phyloP scores from a whole-genome alignment of 2,797 vertebrate genomes.

The Chromis chromis region DNA sequence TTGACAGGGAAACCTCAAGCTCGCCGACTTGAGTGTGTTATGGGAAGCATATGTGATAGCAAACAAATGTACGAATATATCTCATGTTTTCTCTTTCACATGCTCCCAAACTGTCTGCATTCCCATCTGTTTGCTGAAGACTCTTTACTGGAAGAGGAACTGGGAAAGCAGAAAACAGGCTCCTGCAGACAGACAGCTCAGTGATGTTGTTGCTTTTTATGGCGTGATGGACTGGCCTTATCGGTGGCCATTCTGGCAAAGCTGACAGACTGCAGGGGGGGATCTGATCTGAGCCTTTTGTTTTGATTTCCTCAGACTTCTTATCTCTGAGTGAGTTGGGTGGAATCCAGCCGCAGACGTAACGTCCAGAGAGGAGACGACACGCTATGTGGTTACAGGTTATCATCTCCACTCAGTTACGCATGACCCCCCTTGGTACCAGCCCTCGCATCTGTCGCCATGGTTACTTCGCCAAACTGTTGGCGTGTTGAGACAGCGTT shows the following conservation, averaged over 20 bases:
- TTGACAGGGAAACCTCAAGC: slow-evolving; percentile 40
- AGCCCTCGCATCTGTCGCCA: slow-evolving; percentile 47
- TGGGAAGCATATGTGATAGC: slow-evolving; percentile 5
- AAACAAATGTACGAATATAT: slow-evolving; percentile 18
- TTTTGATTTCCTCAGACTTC: slow-evolving; percentile 81
- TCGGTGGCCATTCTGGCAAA: slow-evolving; percentile 74
- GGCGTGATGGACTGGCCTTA: slow-evolving; percentile 78
- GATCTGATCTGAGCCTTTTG: slow-evolving; percentile 76
- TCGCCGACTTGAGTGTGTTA: slow-evolving; percentile 5
- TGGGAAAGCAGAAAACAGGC: slow-evolving; percentile 28
- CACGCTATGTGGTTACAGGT: slow-evolving; percentile 75
- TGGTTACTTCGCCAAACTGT: slow-evolving; percentile 49
- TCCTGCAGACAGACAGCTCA: slow-evolving; percentile 48
- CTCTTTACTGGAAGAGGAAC: slow-evolving; percentile 36
- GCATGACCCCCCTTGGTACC: slow-evolving; percentile 63
- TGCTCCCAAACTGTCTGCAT: slow-evolving; percentile 18
- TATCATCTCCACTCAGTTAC: slow-evolving; percentile 74
- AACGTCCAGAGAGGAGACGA: slow-evolving; percentile 73
- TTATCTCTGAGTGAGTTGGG: slow-evolving; percentile 74
- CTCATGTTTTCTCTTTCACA: slow-evolving; percentile 32
- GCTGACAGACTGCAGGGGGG: slow-evolving; percentile 78
- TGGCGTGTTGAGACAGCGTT: slow-evolving; percentile 24
- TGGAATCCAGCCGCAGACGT: slow-evolving; percentile 71
- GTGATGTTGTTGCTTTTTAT: slow-evolving; percentile 65
- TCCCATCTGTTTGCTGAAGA: slow-evolving; percentile 22